Percentiles rank a stretch among this genome's conserved stretches.
These are phyloP conservation scores for Bellardia pandia DNA, from an alignment of 2,888 invertebrate species.

Conservation along the genomic window DNA sequence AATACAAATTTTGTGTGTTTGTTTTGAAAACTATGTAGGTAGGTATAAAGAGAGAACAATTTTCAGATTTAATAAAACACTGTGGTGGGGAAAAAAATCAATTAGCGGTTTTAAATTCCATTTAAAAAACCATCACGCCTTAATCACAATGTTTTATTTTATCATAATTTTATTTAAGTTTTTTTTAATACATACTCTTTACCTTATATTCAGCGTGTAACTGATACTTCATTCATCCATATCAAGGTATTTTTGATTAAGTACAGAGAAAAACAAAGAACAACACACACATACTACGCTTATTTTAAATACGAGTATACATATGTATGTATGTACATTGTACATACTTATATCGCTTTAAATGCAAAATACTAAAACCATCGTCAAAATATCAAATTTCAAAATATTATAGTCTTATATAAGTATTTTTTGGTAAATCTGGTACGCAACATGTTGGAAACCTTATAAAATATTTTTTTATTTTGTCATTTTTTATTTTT, in stretches of 20 bases:
- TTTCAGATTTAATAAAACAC: slow-evolving; percentile 57
- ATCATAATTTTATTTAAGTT: slow-evolving; percentile 18
- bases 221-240: slow-evolving; percentile 60
- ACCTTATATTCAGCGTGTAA: slow-evolving; percentile 60
- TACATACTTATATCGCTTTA: slow-evolving; percentile 35
- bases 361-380: slow-evolving; percentile 75
- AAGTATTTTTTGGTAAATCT: slow-evolving; percentile 24
- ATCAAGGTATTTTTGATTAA: slow-evolving; percentile 66
- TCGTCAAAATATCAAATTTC: slow-evolving; percentile 75
- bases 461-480: slow-evolving; percentile 63
- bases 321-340: too few species aligned
- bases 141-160: slow-evolving; percentile 57
- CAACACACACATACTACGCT: neutral
- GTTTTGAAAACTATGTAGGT: neutral
- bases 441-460: slow-evolving; percentile 64
- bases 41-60: neutral
- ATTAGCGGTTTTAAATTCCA: slow-evolving; percentile 73
- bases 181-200: neutral
- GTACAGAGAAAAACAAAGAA: slow-evolving; percentile 23
- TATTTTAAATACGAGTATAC: slow-evolving; percentile 19
- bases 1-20: neutral
- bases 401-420: slow-evolving; percentile 56
- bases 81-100: slow-evolving; percentile 70
- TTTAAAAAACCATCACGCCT: slow-evolving; percentile 71
- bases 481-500: slow-evolving; percentile 57